These are phyloP conservation scores for Drosophila insularis DNA, from an alignment of 1,140 invertebrate species.

Conservation along the genomic window DNA sequence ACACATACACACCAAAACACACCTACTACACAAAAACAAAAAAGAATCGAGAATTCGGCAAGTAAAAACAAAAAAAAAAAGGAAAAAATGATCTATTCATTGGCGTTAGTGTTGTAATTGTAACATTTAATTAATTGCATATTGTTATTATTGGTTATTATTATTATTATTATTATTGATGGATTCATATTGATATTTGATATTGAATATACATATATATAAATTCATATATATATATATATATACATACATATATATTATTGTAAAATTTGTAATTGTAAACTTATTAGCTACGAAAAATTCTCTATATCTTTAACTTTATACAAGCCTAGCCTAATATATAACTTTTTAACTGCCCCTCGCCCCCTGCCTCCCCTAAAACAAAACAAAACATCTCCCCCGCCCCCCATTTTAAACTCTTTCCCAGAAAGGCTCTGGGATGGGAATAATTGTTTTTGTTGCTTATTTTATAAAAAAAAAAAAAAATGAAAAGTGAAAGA, in stretches of 20 bases:
- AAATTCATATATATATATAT: conserved; percentile 19
- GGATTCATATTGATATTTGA: conserved; percentile 74
- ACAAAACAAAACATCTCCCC: neutral
- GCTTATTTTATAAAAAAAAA: conserved; percentile 73
- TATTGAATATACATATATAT: conserved; percentile 33
- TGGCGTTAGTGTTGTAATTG: conserved; percentile 77
- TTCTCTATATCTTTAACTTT: conserved; percentile 54
- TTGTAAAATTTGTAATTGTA: conserved; percentile 27
- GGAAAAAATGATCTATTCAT: conserved; percentile 73
- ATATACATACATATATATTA: conserved; percentile 38
- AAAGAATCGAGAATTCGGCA: conserved; percentile 36
- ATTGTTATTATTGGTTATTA: conserved; percentile 66
- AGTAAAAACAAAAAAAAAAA: conserved; percentile 20
- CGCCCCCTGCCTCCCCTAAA: conserved; percentile 14
- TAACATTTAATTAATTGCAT: conserved; percentile 63
- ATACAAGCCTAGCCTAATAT: conserved; percentile 67
- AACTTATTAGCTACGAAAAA: conserved; percentile 59
- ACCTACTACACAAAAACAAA: conserved; percentile 16
- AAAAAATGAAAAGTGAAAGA: neutral
- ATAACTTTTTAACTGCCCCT: conserved; percentile 50
- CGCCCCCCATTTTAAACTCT: neutral
- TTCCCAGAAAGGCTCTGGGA: conserved; percentile 15
- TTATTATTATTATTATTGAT: conserved; percentile 72
- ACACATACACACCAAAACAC: conserved; percentile 24
- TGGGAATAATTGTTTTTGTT: conserved; percentile 73